A percentile compares a stretch with the other conserved stretches of the same genome.
Conservation (phyloP, 2,113 vertebrate species). For the Dromas ardeola region DNA sequence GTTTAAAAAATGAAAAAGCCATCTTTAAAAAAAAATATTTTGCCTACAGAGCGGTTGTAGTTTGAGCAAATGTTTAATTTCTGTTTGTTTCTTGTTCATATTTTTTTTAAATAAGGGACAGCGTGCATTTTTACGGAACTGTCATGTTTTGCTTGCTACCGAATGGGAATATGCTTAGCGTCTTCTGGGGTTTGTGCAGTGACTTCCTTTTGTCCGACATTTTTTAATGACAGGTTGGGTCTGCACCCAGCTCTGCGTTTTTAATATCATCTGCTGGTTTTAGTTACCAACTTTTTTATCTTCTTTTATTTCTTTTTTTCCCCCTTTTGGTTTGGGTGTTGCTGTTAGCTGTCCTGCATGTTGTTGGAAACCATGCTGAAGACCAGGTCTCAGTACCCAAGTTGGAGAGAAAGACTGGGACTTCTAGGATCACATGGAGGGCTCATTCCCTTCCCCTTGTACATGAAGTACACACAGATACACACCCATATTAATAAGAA, state of each 20-base stretch:
- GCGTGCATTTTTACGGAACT: conserved; percentile 58
- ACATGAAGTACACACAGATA: neutral
- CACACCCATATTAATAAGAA: neutral
- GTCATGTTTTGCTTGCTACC: conserved; percentile 42
- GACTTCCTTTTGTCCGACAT: neutral
- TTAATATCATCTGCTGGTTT: conserved; percentile 48
- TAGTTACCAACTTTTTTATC: conserved; percentile 46
- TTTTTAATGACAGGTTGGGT: conserved; percentile 35
- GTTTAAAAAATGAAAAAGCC: conserved; percentile 81
- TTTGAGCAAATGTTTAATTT: conserved; percentile 79
- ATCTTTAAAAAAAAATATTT: conserved; percentile 83
- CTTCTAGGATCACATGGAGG: neutral
- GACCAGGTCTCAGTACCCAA: conserved; percentile 1
- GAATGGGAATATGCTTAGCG: neutral
- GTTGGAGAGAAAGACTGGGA: neutral
- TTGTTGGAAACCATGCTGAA: neutral
- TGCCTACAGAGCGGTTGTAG: conserved; percentile 89
- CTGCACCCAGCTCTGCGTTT: conserved; percentile 33
- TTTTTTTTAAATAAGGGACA: conserved; percentile 55
- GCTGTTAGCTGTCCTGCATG: conserved; percentile 8
- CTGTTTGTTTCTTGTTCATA: conserved; percentile 57
- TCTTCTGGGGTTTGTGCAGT: conserved; percentile 28
- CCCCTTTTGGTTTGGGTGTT: conserved; percentile 51
- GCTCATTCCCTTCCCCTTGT: neutral
- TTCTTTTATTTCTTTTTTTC: conserved; percentile 17